Evolutionary conservation across 1,140 invertebrate genomes (phyloP).

Genomic region (Brachionus koreanus): DNA sequence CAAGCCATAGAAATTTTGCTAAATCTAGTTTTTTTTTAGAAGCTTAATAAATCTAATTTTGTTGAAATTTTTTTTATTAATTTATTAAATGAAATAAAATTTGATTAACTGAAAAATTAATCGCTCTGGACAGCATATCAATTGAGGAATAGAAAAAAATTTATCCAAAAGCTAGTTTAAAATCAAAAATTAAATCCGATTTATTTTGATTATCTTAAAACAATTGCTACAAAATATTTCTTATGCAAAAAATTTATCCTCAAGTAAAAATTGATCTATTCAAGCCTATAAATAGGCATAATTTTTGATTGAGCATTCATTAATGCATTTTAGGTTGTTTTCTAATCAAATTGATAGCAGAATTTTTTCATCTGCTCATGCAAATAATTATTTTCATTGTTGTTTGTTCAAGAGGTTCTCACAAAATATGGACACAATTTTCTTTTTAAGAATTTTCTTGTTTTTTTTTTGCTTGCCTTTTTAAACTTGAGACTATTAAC

Average conservation of each 20-base stretch:
- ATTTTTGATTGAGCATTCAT: background rate
- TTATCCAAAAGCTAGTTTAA: background rate
- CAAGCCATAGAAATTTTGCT: background rate
- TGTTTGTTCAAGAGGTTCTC: background rate
- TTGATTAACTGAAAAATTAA: background rate
- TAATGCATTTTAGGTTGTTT: background rate
- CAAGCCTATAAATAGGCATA: background rate
- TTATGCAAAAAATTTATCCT: background rate
- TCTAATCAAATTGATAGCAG: background rate
- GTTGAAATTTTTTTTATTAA: background rate
- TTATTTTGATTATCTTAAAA: slow-evolving; percentile 6
- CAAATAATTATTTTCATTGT: background rate
- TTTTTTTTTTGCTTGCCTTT: background rate
- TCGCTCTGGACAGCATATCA: background rate
- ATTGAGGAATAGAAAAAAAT: background rate
- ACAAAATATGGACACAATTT: background rate
- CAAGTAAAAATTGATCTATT: background rate
- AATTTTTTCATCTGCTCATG: background rate
- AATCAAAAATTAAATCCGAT: background rate
- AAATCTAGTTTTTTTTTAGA: background rate
- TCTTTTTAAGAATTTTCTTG: background rate
- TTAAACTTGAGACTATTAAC: background rate
- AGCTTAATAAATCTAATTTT: background rate
- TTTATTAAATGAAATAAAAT: no score
- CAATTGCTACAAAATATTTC: background rate